phyloP scores from a whole-genome alignment of 2,888 invertebrate species.

The Synergus japonicus region DNA sequence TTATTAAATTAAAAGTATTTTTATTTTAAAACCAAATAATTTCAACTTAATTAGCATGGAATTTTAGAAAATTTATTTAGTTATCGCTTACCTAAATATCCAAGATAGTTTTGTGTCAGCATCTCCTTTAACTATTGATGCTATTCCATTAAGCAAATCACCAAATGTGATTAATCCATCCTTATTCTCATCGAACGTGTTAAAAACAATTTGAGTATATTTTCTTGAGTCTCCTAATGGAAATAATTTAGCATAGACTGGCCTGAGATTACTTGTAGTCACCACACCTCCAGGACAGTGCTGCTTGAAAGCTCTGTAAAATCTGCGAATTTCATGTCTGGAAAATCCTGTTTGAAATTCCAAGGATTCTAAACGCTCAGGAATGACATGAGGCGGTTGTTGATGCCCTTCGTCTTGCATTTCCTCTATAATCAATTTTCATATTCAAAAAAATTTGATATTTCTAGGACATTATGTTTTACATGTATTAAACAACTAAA shows the following conservation, averaged over 20 bases:
- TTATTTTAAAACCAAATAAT: neutral
- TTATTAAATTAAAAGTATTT: neutral
- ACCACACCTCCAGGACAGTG: slow-evolving; percentile 68
- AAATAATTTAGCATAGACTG: slow-evolving; percentile 70
- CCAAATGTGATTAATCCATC: slow-evolving; percentile 69
- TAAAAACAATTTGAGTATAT: slow-evolving; percentile 71
- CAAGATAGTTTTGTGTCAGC: slow-evolving; percentile 69
- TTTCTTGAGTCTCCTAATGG: slow-evolving; percentile 69
- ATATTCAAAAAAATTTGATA: neutral
- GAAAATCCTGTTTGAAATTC: slow-evolving; percentile 67
- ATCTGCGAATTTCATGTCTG: slow-evolving; percentile 65
- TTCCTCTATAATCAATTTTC: slow-evolving; percentile 51
- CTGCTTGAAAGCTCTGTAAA: slow-evolving; percentile 72
- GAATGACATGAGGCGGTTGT: slow-evolving; percentile 58
- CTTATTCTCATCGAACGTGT: slow-evolving; percentile 67
- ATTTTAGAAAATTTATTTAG: neutral
- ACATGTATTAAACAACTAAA: neutral
- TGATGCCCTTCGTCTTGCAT: slow-evolving; percentile 60
- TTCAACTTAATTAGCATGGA: neutral
- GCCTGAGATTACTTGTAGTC: slow-evolving; percentile 65
- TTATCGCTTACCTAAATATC: slow-evolving; percentile 67
- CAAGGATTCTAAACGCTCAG: slow-evolving; percentile 63
- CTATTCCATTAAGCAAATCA: slow-evolving; percentile 65
- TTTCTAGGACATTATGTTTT: neutral
- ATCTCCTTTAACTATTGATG: slow-evolving; percentile 66